A percentile compares a stretch with the other conserved stretches of the same genome.
phyloP scores from a whole-genome alignment of 2,113 vertebrate species.

The Tachysurus fulvidraco region DNA sequence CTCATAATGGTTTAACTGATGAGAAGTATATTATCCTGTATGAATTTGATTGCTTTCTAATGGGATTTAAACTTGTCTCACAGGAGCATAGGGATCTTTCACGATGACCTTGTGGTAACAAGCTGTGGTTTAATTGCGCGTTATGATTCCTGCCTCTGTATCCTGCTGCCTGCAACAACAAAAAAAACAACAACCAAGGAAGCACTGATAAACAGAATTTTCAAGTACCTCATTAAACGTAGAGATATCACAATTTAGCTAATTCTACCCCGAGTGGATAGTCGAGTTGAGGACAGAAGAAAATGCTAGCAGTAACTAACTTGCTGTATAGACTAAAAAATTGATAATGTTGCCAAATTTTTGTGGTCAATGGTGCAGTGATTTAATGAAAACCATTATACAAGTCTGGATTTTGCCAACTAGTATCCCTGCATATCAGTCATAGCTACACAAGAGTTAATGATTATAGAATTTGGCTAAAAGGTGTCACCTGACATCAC shows the following conservation, averaged over 20 bases:
- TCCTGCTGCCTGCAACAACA: slow-evolving; percentile 4
- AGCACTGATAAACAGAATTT: not conserved
- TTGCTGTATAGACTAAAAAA: not conserved
- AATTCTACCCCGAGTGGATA: not conserved
- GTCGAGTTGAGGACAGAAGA: not conserved
- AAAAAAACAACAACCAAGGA: slow-evolving; percentile 9
- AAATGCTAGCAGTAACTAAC: not conserved
- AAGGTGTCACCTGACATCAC: not conserved
- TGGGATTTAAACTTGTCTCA: slow-evolving; percentile 9
- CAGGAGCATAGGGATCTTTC: not conserved
- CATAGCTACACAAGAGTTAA: not conserved
- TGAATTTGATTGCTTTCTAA: not conserved
- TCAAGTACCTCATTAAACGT: not conserved
- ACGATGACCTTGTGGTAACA: slow-evolving; percentile 14
- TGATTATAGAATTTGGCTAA: not conserved
- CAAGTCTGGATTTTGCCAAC: not conserved
- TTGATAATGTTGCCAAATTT: no score
- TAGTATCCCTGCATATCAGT: not conserved
- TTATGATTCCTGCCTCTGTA: not conserved
- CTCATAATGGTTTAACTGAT: not conserved
- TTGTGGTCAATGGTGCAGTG: not conserved
- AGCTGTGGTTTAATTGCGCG: not conserved
- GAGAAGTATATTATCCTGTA: not conserved
- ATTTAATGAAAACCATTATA: not conserved
- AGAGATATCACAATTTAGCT: not conserved